Base-by-base conservation (phyloP, 2,113 vertebrate genomes). In the Eretmochelys imbricata region DNA sequence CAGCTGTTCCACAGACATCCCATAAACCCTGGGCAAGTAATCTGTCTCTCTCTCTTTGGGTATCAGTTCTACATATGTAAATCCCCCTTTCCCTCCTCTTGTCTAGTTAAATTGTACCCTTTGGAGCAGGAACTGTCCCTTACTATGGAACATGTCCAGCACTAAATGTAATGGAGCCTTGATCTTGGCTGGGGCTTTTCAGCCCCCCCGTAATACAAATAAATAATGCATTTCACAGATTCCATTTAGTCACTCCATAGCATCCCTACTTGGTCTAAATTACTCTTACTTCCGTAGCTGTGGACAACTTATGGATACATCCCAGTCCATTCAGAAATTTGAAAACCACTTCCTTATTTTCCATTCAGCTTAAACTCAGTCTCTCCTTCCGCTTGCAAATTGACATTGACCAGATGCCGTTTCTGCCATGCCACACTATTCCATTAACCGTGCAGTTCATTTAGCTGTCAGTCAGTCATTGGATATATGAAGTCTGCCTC, bases 371-470 rank as follows among this genome's bases (percentile, higher is more conserved):
- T 80, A 31, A n/a, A 50, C 29, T 80, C 79, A 53, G 10, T 10
- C 48, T 29, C 46, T 51, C 88, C 88, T 91, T 87, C 81, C 54
- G 80, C 57, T 53, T 84, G 51, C 85, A 86, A 92, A 38, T 4
- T 55, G 24, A 48, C 29, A 12, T 27, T 48, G 42, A 75, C 42
- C 50, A 76, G n/a, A n/a, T 85, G 62, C 46, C 78, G n/a, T 57
- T n/a, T 90, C 91, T 95, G 54, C 89, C 4, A 0, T 38, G 29
- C 2, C 20, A 80, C 13, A 25, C 5, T 82, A 42, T 84, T 87
- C 85, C 94, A 82, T 84, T 84, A 83, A 75, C 8, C 65, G 57
- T 4, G 3, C 31, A 0, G 7, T 91, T 96, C 92, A 89, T 80
- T 93, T 92, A 24, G n/a, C 38, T 46, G 19, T 25, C 72, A 42